Base-by-base conservation (phyloP, 2,797 vertebrate genomes). In the Pteronotus mesoamericanus region DNA sequence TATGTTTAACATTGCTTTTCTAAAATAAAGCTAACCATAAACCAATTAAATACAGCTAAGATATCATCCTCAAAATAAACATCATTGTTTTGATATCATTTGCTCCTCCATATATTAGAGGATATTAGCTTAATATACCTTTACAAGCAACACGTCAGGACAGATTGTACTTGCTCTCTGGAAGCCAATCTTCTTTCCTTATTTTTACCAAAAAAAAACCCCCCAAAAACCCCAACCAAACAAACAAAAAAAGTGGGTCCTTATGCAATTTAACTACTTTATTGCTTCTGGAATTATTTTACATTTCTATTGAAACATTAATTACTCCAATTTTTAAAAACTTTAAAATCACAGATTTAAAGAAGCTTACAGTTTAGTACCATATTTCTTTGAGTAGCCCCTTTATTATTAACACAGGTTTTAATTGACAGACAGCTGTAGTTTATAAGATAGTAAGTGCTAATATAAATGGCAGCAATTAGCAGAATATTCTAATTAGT, bases 241-340 rank as follows among this genome's bases (percentile, higher is more conserved):
- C 21, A 26, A 78, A 37, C 75, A 53, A 55, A 78, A 78, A 55
- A 75, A 22, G 3, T 68, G 96, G 22, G 69, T 98, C 95, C 97
- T 95, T 96, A 92, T 61, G 96, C 96, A 98, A 98, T 96, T 71
- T 91, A 97, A 97, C 98, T 98, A 97, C 61, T 94, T 95, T 89
- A 95, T 87, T 93, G 84, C 72, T 94, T 77, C 39, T 97, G 95
- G 92, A 94, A 85, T 96, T 1, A 97, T 96, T 97, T 98, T 86
- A 97, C 98, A 97, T 95, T 97, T 94, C 75, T 94, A 78, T 96
- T 95, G 96, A 94, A 96, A 82, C 82, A 95, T 97, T 96, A 98
- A 94, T 98, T 95, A 96, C 75, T 97, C 92, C 5, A 42, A 64
- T 92, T 96, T 96, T 92, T 29, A 32, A 3, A 97, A 80, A 88